A percentile compares a stretch with the other conserved stretches of the same genome.
phyloP scores from a whole-genome alignment of 2,888 invertebrate species.

The Drosophila mayaguana region DNA sequence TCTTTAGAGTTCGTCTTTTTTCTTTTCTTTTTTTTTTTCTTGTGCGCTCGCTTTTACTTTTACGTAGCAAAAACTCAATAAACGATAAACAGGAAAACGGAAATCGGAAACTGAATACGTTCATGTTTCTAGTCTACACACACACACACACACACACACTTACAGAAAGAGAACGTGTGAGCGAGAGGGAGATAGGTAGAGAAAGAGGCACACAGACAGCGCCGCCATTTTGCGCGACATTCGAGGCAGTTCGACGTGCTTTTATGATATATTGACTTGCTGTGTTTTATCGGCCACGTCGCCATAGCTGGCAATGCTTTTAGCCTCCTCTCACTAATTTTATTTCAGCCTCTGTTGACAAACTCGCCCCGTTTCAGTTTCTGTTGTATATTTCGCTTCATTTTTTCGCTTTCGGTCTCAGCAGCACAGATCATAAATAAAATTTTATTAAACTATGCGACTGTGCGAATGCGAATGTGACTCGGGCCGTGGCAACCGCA shows the following conservation, averaged over 20 bases:
- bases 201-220: conserved; percentile 11
- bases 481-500: conserved; percentile 38
- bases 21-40: background rate
- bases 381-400: conserved; percentile 25
- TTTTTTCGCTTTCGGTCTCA: background rate
- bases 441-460: conserved; percentile 48
- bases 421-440: conserved; percentile 48
- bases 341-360: conserved; percentile 64
- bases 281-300: conserved; percentile 68
- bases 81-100: conserved; percentile 83
- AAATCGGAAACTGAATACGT: conserved; percentile 81
- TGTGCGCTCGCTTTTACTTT: conserved; percentile 66
- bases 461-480: conserved; percentile 9
- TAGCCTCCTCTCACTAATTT: conserved; percentile 70
- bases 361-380: conserved; percentile 37
- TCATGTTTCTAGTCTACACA: conserved; percentile 64
- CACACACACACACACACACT: conserved; percentile 15
- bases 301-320: conserved; percentile 60
- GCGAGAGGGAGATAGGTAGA: conserved; percentile 1
- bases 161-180: conserved; percentile 6
- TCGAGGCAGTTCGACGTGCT: conserved; percentile 69
- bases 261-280: conserved; percentile 80
- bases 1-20: conserved; percentile 53
- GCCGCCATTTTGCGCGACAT: conserved; percentile 62
- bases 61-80: conserved; percentile 77